A percentile compares a stretch with the other conserved stretches of the same genome.
phyloP scores from a whole-genome alignment of 2,113 vertebrate genomes.

The Conger conger region DNA sequence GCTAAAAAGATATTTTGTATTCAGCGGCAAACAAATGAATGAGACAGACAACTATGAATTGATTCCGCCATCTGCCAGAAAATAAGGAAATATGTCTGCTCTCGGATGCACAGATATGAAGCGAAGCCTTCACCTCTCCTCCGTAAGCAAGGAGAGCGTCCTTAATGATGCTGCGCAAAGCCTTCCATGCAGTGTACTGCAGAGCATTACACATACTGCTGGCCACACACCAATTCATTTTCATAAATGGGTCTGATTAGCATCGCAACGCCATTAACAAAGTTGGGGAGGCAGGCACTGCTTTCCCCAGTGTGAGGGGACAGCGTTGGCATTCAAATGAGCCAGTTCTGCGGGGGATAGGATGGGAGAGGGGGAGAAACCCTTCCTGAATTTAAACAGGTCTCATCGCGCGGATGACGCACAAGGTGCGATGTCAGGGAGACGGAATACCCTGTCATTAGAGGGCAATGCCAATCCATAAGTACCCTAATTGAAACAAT shows the following conservation, averaged over 20 bases:
- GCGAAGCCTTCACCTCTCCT: too few species aligned
- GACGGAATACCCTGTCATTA: slow-evolving; percentile 40
- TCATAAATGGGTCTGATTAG: background rate
- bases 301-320: background rate
- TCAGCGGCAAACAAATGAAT: slow-evolving; percentile 22
- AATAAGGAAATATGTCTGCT: background rate
- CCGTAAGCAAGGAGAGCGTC: too few species aligned
- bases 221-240: background rate
- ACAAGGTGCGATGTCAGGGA: background rate
- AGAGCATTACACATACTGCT: background rate
- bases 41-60: slow-evolving; percentile 9
- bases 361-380: background rate
- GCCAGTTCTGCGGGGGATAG: background rate
- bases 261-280: background rate
- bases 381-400: background rate
- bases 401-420: background rate
- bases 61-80: slow-evolving; percentile 14
- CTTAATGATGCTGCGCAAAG: background rate
- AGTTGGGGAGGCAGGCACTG: background rate
- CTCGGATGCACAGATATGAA: background rate
- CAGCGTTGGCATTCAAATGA: background rate
- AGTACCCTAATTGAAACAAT: slow-evolving; percentile 60
- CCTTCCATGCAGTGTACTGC: background rate
- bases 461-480: slow-evolving; percentile 45
- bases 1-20: background rate